Conservation (phyloP, 1,140 invertebrate species). For the Pemphigus obesinymphae region DNA sequence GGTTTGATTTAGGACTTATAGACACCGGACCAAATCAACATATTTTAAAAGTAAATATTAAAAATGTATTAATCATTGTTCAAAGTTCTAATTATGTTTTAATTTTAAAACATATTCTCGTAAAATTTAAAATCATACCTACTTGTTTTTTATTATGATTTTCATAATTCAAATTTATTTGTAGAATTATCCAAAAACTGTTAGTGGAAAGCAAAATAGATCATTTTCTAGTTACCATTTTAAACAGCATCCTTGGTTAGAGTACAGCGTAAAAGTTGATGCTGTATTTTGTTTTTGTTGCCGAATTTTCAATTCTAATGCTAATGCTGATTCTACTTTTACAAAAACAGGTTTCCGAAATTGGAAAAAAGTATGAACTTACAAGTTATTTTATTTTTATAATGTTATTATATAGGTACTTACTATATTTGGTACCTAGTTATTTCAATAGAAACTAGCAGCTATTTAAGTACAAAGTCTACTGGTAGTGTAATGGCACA, state of each 20-base stretch:
- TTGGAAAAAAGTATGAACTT: not conserved
- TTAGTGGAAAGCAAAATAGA: not conserved
- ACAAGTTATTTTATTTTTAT: not conserved
- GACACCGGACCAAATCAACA: not conserved
- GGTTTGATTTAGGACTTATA: too few relatives aligned
- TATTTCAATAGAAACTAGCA: not conserved
- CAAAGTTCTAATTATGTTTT: not conserved
- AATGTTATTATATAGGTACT: too few relatives aligned
- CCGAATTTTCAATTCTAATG: not conserved
- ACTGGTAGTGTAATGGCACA: not conserved
- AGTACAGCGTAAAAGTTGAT: not conserved
- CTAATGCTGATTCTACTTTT: not conserved
- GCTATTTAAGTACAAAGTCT: not conserved
- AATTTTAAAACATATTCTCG: not conserved
- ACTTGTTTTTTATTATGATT: not conserved
- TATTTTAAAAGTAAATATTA: not conserved
- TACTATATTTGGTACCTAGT: not conserved
- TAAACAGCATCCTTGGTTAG: not conserved
- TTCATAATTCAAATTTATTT: not conserved
- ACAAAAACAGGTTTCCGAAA: not conserved
- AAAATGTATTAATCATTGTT: not conserved
- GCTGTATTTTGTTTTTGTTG: too few relatives aligned
- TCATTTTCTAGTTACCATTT: not conserved
- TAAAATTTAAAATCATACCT: not conserved
- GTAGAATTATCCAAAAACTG: not conserved